Base-by-base conservation (phyloP, 1,140 invertebrate genomes). In the Heliconius eleuchia region DNA sequence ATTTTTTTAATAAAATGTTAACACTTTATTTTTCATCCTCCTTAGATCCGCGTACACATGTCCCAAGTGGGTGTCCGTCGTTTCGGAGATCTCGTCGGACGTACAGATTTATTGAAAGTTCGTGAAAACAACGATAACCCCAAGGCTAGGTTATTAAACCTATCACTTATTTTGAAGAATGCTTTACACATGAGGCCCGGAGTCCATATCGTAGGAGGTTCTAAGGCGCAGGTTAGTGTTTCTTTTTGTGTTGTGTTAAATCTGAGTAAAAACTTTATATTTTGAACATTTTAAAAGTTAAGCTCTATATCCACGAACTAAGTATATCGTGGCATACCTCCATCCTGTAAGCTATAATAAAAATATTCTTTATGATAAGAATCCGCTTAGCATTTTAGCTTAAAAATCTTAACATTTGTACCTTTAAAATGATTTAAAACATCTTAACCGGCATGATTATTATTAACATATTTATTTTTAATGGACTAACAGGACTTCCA, bases 81-180 rank as follows among this genome's bases (percentile, higher is more conserved):
- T 82, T 98, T 99, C 95, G 97, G 99, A 95, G 99, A 99, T 86
- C 94, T 99, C 23, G 97, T 99, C 84, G 99, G 99, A 7, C 96
- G 98, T 19, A 99, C 98, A 3, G 99, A 99, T 94, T 94, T 99
- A 2, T 93, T 99, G 2, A 97, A 96, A 91, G 95, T 96, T 55
- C 89, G 95, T 23, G 96, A 96, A 42, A 72, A 72, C 71, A 72
- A 72, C 76, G 92, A 94, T 1, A 95, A 97, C 86, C 95, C 95
- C 16, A 99, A 99, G 95, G 98, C 98, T 2, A 96, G 96, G 79
- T 95, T 97, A 72, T 92, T 99, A 72, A 97, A 99, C 92, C 96
- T 99, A 52, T 96, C 96, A 72, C 95, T 97, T 18, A 97, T 99
- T 75, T 94, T 99, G 42, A 97, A 98, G 91, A 98, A 98, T 92